Evolutionary conservation across 2,797 vertebrate species (phyloP).

Genomic region (Buceros bicornis): DNA sequence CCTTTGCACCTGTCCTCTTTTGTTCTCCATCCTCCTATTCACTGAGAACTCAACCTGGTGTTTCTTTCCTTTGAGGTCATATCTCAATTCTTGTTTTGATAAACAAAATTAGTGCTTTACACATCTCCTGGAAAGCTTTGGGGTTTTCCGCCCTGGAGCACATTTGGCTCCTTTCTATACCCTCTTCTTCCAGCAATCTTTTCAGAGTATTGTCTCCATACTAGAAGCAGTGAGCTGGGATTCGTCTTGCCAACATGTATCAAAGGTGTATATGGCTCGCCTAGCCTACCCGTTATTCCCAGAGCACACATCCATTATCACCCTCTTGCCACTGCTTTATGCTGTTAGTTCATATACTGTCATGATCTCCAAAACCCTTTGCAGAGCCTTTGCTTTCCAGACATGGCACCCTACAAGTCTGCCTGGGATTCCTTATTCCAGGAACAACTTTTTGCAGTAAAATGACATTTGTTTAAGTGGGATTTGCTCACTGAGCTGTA

Average conservation of each 20-base stretch:
- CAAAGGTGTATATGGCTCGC: not conserved
- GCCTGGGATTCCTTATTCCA: not conserved
- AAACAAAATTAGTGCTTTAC: not conserved
- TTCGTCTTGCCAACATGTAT: not conserved
- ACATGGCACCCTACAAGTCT: not conserved
- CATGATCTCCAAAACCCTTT: not conserved
- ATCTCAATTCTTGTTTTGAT: not conserved
- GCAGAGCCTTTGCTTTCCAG: not conserved
- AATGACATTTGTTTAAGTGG: not conserved
- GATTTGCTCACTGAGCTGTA: constrained; percentile 5
- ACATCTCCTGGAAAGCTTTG: not conserved
- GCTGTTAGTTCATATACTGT: not conserved
- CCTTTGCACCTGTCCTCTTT: not conserved
- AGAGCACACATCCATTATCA: not conserved
- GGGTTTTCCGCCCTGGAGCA: not conserved
- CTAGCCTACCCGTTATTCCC: not conserved
- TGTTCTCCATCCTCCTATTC: not conserved
- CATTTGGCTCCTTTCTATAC: not conserved
- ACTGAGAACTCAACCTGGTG: not conserved
- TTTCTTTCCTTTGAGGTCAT: not conserved
- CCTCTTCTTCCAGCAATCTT: not conserved
- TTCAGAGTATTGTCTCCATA: not conserved
- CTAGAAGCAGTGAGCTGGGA: not conserved
- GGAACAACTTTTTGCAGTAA: not conserved
- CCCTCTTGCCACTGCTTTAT: not conserved